phyloP scores from a whole-genome alignment of 2,888 invertebrate genomes.

The Pedicia rivosa region DNA sequence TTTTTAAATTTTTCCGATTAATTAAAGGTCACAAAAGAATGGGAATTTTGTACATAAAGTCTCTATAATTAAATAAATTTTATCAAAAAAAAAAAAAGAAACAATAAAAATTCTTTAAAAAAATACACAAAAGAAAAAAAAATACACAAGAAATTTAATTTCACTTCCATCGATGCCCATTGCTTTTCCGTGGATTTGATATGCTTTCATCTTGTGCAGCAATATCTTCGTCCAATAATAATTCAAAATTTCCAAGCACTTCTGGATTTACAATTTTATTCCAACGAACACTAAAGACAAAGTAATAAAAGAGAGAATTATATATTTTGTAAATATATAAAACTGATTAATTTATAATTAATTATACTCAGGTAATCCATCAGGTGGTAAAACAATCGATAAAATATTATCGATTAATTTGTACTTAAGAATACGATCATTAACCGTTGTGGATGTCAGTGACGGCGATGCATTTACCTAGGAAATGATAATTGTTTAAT shows the following conservation, averaged over 20 bases:
- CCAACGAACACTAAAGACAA: conserved; percentile 51
- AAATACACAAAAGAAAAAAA: too few relatives aligned
- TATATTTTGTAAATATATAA: too few relatives aligned
- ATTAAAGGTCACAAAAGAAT: too few relatives aligned
- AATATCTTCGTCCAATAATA: conserved; percentile 70
- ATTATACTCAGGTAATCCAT: conserved; percentile 81
- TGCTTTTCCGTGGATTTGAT: conserved; percentile 5
- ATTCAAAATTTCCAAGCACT: conserved; percentile 68
- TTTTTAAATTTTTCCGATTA: too few relatives aligned
- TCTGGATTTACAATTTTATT: conserved; percentile 62
- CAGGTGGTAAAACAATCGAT: conserved; percentile 76
- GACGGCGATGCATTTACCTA: conserved; percentile 96
- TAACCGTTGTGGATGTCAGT: conserved; percentile 82
- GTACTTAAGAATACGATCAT: conserved; percentile 85
- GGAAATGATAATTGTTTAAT: conserved; percentile 16
- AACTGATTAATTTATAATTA: too few relatives aligned
- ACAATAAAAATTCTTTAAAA: too few relatives aligned
- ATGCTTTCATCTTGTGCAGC: conserved; percentile 42
- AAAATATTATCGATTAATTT: conserved; percentile 87
- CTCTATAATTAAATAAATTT: too few relatives aligned
- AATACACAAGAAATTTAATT: not conserved
- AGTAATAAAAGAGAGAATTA: conserved; percentile 2
- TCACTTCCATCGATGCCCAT: conserved; percentile 13
- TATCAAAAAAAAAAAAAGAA: too few relatives aligned
- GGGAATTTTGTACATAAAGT: too few relatives aligned